Evolutionary conservation across 2,113 vertebrate genomes (phyloP), one percentile per base, ranked within the genome.

Genomic region (Falcunculus frontatus): DNA sequence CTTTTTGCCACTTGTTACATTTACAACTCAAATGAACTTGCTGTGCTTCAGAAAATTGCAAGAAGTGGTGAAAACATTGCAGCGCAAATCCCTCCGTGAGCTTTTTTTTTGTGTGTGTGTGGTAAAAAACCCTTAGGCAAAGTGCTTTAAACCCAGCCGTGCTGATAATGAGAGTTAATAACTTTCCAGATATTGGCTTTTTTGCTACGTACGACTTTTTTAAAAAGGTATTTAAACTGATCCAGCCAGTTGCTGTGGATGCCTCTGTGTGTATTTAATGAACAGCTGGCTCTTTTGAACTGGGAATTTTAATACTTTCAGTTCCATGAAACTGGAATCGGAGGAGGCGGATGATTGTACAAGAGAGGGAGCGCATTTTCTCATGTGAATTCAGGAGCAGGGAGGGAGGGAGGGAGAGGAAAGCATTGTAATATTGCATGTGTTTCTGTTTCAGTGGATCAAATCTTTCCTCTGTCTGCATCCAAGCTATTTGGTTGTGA

Each of bases 401-500:
- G 9, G 74, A 69, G 77, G 63, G 62, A 69, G 78, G 63, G 62
- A 63, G 88, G 50, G 74, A 62, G 68, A 75, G 82, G 67, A 64
- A 95, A 95, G 74, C 33, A 79, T 94, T 53, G 59, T 94, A 87
- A 95, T 93, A n/a, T 89, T 87, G 91, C 77, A 19, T 95, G 95
- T 83, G 91, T 96, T 97, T 97, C 92, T 67, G 89, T 98, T 98
- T 96, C 97, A 92, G 96, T 69, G 95, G 98, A 98, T 98, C 95
- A 97, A 90, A 97, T 98, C 98, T 98, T 98, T 98, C 97, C 98
- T 98, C 97, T 98, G 84, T 98, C 98, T 97, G 98, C 98, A 98
- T 98, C 98, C 97, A 96, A 98, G 98, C 98, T 98, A 96, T 98
- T 98, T 97, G 98, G 97, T 96, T 88, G 93, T 96, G 98, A 99